Percentiles rank a stretch among this genome's conserved stretches.
phyloP scores from a whole-genome alignment of 1,140 invertebrate species.

The Tenebrio molitor region DNA sequence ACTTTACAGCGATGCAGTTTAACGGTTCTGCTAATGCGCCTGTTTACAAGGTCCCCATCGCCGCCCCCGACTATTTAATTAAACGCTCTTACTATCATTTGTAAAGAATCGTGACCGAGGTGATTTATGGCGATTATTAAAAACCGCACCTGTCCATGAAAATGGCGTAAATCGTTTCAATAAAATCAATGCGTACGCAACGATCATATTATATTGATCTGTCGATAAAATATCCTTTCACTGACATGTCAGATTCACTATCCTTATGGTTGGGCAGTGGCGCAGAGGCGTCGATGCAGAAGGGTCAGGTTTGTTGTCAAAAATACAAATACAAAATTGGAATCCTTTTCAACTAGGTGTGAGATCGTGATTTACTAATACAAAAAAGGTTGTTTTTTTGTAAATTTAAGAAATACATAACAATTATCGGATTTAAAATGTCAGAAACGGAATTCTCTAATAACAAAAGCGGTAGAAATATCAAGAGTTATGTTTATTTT shows the following conservation, averaged over 20 bases:
- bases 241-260: constrained; percentile 17
- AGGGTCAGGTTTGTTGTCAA: no score
- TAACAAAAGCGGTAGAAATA: no score
- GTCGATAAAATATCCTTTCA: constrained; percentile 38
- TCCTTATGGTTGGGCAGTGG: neutral
- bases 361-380: no score
- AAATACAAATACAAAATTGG: no score
- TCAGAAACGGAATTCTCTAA: no score
- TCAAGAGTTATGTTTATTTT: no score
- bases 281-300: neutral
- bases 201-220: constrained; percentile 25
- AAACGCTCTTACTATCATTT: constrained; percentile 16
- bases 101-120: constrained; percentile 14
- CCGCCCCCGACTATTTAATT: constrained; percentile 28
- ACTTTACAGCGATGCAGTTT: neutral
- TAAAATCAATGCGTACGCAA: constrained; percentile 35
- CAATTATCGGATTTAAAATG: no score
- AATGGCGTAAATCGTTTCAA: constrained; percentile 21
- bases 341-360: no score
- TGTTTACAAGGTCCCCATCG: constrained; percentile 22
- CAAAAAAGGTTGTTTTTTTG: no score
- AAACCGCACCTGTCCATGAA: constrained; percentile 30
- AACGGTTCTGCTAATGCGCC: constrained; percentile 18
- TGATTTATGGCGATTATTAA: constrained; percentile 36
- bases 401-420: no score